Evolutionary conservation across 2,113 vertebrate species (phyloP).

Genomic region (Balaeniceps rex): DNA sequence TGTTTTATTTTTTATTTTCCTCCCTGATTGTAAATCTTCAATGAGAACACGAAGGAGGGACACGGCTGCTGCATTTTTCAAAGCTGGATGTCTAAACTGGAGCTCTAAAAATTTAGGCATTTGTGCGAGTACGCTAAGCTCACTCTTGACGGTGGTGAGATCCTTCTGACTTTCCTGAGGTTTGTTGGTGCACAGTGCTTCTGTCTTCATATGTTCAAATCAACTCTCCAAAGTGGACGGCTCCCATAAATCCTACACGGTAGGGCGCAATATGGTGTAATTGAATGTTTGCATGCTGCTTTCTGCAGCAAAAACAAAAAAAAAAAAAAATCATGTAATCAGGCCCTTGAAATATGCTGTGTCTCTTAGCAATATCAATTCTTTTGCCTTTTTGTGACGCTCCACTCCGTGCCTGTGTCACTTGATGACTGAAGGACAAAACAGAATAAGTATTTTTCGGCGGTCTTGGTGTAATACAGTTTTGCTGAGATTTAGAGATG

Average conservation of each 20-base stretch:
- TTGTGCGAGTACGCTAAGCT: not conserved
- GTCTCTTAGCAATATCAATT: not conserved
- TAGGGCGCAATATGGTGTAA: rapidly evolving
- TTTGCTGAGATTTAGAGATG: not conserved
- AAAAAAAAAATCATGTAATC: not conserved
- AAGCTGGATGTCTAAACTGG: not conserved
- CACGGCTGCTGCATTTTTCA: not conserved
- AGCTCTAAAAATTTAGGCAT: not conserved
- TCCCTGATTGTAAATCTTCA: not conserved
- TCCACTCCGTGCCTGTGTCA: not conserved
- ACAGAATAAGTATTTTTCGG: not conserved
- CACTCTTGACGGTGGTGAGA: not conserved
- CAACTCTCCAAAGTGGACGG: not conserved
- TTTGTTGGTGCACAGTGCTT: not conserved
- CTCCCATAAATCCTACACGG: not conserved
- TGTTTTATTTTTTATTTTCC: not conserved
- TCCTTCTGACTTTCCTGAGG: not conserved
- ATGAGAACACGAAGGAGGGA: not conserved
- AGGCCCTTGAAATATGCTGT: not conserved
- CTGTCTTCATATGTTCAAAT: not conserved
- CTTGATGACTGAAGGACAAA: not conserved
- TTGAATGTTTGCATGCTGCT: not conserved
- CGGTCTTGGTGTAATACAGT: not conserved
- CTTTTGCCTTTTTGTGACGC: not conserved
- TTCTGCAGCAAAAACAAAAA: not conserved